Evolutionary conservation across 2,888 invertebrate genomes (phyloP), one percentile per base, ranked within the genome.

Genomic region (Hirtodrosophila alboralis): DNA sequence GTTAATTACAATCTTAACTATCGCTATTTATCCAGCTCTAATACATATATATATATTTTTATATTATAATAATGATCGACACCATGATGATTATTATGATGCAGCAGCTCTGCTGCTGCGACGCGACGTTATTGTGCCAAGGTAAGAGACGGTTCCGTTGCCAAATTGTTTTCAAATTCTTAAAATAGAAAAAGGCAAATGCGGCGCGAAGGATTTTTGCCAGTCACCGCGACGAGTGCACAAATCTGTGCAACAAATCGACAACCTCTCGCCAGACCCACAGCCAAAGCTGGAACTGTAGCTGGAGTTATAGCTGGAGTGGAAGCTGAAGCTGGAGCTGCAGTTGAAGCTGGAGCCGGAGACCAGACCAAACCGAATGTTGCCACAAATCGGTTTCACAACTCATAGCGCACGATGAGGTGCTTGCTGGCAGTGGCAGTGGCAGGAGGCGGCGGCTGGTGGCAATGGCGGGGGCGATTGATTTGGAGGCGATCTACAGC

Each of bases 71-170:
- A 31, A 67, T 62, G 62, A 62, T 41, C 53, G 58, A 45, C 40
- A 36, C 40, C 44, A 47, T 45, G 36, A 54, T 48, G 47, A 26
- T 36, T 13, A n/a, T 40, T 18, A 16, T 58, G 51, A 14, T 52
- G 43, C 13, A 49, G 41, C 31, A 57, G 43, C 30, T 33, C 13
- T 37, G 34, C 26, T 47, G 57, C 45, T 53, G 56, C 37, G 38
- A 59, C 43, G 53, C 53, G 62, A 75, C 75, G 69, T 84, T 80
- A 84, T 80, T 84, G 77, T 80, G 79, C 79, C 79, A 80, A 80
- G 79, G 79, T 80, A 80, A 80, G 79, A 84, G 84, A 80, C 69
- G 60, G 72, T 71, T 58, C 60, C 61, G 76, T 80, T 67, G 75
- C 79, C 73, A 84, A 80, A 79, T 80, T 64, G 70, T 75, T 72